These are phyloP conservation scores for Daphoenositta chrysoptera DNA, from an alignment of 2,113 vertebrate genomes.

Conservation along the genomic window DNA sequence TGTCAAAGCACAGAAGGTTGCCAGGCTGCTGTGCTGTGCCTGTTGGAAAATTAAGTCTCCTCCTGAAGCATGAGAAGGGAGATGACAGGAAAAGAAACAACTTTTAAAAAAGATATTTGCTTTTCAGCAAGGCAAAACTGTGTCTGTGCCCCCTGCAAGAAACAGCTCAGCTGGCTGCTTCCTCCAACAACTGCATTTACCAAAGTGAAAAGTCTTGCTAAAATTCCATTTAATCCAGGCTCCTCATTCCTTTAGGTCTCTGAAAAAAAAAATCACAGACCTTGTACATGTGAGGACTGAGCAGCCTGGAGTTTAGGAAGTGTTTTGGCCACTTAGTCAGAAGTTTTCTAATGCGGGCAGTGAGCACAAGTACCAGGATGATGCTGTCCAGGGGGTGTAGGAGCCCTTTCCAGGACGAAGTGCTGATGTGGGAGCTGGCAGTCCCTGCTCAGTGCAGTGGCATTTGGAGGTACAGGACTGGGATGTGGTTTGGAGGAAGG, in stretches of 20 bases:
- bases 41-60: neutral
- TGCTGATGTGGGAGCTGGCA: neutral
- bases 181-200: neutral
- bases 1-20: neutral
- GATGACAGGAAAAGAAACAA: neutral
- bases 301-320: neutral
- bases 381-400: accelerated
- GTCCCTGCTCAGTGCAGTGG: accelerated
- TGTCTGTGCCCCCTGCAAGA: neutral
- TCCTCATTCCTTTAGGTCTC: neutral
- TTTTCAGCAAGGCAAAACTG: neutral
- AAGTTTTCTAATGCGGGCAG: neutral
- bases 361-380: accelerated
- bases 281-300: neutral
- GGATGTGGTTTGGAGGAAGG: neutral
- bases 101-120: neutral
- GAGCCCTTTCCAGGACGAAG: neutral
- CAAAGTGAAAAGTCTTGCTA: neutral
- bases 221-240: neutral
- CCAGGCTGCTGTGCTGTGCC: neutral
- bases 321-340: neutral
- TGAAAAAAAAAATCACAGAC: neutral
- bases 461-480: neutral
- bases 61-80: neutral
- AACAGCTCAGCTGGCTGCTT: neutral